Base-by-base conservation (phyloP, 2,888 invertebrate species). In the Esperia sulphurella region DNA sequence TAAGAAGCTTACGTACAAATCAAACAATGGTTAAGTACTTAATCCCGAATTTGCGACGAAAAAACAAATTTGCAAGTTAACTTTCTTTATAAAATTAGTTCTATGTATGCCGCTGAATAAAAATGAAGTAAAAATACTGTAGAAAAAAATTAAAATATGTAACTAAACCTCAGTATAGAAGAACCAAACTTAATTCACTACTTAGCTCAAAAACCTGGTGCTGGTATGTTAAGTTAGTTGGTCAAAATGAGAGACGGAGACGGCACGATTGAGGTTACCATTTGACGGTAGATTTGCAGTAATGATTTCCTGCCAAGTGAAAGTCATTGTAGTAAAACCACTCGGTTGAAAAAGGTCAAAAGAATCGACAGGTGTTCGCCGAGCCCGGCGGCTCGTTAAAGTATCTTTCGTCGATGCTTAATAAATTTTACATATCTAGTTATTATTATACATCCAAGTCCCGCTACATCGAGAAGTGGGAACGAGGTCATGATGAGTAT, bases 311-410 rank as follows among this genome's bases (percentile, higher is more conserved):
- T 39, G 8, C 33, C 28, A 1, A 43, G 43, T 31, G 43, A 43
- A 43, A 43, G 43, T 43, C 43, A 31, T 43, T 33, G 43, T 43
- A 31, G 31, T 14, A 6, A 43, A 33, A 31, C 42, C 10, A 14
- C 33, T 41, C 12, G 3, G 13, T n/a, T 41, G 21, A 12, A 41
- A 30, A 41, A 41, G 41, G 41, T 28, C 41, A 28, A 41, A 21
- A 37, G 12, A 39, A 39, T 8, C 41, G 41, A 29, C 41, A 41
- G 41, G 41, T 41, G 41, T 41, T 41, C 41, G 28, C 21, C 30
- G 30, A 35, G 35, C 10, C 31, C 31, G 21, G 21, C 21, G 21
- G 31, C 35, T 35, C n/a, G 35, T 21, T 21, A 35, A 33, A 35
- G 35, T 35, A n/a, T 35, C 10, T 35, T 10, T 31, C 10, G 31